These are phyloP conservation scores for Cryptotermes secundus DNA, from an alignment of 1,140 invertebrate species.

Conservation along the genomic window DNA sequence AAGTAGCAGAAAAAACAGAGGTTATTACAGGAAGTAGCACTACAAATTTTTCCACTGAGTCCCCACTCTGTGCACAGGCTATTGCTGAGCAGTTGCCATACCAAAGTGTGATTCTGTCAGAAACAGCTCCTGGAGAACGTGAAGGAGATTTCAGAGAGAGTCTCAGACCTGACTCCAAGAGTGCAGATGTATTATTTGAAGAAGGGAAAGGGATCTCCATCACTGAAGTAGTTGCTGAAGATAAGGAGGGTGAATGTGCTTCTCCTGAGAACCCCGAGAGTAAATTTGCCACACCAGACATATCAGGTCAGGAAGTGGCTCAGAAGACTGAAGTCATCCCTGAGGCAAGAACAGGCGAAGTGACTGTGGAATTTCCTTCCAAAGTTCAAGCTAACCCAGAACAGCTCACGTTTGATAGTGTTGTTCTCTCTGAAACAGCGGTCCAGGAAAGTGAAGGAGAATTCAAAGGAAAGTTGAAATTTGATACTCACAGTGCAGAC, in stretches of 20 bases:
- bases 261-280: conserved; percentile 21
- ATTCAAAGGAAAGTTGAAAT: conserved; percentile 28
- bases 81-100: conserved; percentile 41
- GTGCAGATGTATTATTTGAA: conserved; percentile 41
- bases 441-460: conserved; percentile 24
- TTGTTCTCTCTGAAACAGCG: conserved; percentile 41
- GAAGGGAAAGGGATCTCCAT: conserved; percentile 40
- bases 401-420: conserved; percentile 43
- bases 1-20: conserved; percentile 36
- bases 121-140: conserved; percentile 39
- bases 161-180: conserved; percentile 38
- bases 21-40: conserved; percentile 25
- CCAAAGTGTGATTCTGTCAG: conserved; percentile 39
- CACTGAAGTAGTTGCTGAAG: conserved; percentile 40
- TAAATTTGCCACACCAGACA: conserved; percentile 38
- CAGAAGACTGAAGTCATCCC: conserved; percentile 43
- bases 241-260: conserved; percentile 40
- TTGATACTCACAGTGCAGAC: conserved; percentile 41
- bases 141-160: conserved; percentile 38
- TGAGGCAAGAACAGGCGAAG: conserved; percentile 42
- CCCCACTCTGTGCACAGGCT: conserved; percentile 38
- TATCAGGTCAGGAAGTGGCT: conserved; percentile 46
- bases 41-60: not conserved
- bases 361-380: conserved; percentile 40
- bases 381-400: conserved; percentile 36